Base-by-base conservation (phyloP, 2,888 invertebrate species). In the Sphaerophoria taeniata region DNA sequence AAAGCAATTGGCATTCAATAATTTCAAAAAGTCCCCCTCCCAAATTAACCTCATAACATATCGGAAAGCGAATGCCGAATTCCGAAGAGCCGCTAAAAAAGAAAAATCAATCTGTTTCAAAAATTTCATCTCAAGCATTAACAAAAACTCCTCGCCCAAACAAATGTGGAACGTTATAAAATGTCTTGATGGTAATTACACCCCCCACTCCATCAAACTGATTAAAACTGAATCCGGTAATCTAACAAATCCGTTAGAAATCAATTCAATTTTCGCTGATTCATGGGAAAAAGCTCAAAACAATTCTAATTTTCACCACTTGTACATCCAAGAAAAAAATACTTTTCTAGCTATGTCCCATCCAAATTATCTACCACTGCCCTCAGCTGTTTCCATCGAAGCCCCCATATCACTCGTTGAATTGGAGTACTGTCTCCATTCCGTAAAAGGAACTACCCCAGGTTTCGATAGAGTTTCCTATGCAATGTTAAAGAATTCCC, bases 401-500 rank as follows among this genome's bases (percentile, higher is more conserved):
- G 24, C n/a, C 24, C 24, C 24, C 24, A 24, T 24, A 24, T 24
- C 24, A 24, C 24, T 24, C 24, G 24, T 24, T 24, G 24, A 24
- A 24, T 24, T 24, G 24, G 24, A 24, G 24, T 24, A 24, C 24
- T 24, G 24, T 24, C 24, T 24, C 24, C 24, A 24, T 24, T 24
- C 24, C 24, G 24, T 24, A 24, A 24, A 24, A 24, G 24, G 24
- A 24, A 24, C 24, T 24, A 24, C 24, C 24, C 24, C 24, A 24
- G 24, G 24, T 24, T 24, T 24, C 24, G 24, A 24, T 24, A 24
- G 24, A 24, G 24, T 24, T 24, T 24, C 43, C 4, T 56, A 43
- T 6, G 31, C 12, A 0, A 78, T 71, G 63, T 34, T 70, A 33
- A 70, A 63, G 63, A 69, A 43, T 34, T 39, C 39, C 2, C 63